A percentile compares a stretch with the other conserved stretches of the same genome.
These are phyloP conservation scores for Panzeria rudis DNA, from an alignment of 2,888 invertebrate genomes.

Conservation along the genomic window DNA sequence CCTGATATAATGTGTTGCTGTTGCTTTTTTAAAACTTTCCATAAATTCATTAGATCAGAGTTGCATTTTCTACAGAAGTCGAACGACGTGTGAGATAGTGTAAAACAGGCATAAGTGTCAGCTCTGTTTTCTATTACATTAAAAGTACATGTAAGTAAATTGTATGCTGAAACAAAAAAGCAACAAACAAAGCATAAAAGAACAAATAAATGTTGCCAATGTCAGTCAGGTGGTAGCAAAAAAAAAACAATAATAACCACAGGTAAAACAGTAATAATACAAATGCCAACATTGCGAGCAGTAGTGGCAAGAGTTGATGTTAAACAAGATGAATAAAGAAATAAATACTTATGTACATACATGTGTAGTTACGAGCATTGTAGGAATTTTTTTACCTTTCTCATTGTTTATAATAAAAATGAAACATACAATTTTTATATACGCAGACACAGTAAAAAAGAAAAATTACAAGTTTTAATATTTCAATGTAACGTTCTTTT, in stretches of 20 bases:
- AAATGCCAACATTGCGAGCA: slow-evolving; percentile 5
- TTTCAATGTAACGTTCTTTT: slow-evolving; percentile 8
- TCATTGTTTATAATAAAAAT: slow-evolving; percentile 22
- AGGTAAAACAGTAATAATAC: slow-evolving; percentile 27
- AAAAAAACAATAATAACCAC: slow-evolving; percentile 25
- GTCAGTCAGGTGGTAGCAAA: slow-evolving; percentile 52
- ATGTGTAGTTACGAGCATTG: neutral
- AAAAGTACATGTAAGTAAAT: neutral
- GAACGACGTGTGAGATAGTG: too few species aligned
- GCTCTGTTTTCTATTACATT: neutral
- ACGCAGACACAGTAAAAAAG: neutral
- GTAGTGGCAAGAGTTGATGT: neutral
- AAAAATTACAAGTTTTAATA: slow-evolving; percentile 27
- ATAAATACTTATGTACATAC: slow-evolving; percentile 6
- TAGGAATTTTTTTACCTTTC: neutral
- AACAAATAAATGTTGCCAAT: slow-evolving; percentile 62
- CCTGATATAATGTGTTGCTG: too few species aligned
- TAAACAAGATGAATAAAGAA: slow-evolving; percentile 5
- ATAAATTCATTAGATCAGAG: too few species aligned
- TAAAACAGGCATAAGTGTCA: too few species aligned
- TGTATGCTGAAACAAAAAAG: neutral
- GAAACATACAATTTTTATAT: neutral
- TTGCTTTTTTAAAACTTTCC: too few species aligned
- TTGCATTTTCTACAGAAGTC: too few species aligned
- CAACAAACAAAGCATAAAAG: neutral